Evolutionary conservation across 1,140 invertebrate genomes (phyloP), one percentile per base, ranked within the genome.

Genomic region (Cydia pomonella): DNA sequence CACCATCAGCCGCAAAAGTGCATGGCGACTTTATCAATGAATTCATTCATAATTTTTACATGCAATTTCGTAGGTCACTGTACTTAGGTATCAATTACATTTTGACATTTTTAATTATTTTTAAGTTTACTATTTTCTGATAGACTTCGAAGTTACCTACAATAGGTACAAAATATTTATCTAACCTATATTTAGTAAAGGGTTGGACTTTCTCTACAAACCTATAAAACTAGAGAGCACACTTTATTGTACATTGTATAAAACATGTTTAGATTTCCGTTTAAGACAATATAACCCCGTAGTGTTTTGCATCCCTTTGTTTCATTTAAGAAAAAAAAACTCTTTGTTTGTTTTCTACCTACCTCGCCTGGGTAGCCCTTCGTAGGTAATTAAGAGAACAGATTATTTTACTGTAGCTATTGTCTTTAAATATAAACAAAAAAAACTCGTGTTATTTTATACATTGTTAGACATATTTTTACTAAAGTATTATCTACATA

Each of bases 381-480:
- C 16, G 47, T n/a, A n/a, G 3, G 47, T 50, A 50, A n/a, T 18
- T 50, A 50, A 6, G 6, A 50, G 18, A 50, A 50, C 47, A 50
- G n/a, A 50, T 50, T 50, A n/a, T 18, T 50, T 50, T 50, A 50
- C 47, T 50, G 47, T 50, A 50, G 47, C 41, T 16, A 44, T 44
- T 44, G 41, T 44, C 10, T 44, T 44, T 44, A 44, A 13, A n/a
- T n/a, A n/a, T n/a, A n/a, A 13, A 9, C 41, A 0, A 38, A 44
- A 44, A 44, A 44, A 16, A 7, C 47, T 6, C 16, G n/a, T 50
- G 47, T 50, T 50, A 50, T 50, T 50, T n/a, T 47, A 18, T 18
- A 50, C 47, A 3, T n/a, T 50, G 6, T 50, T 6, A 50, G n/a
- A 18, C n/a, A 50, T 38, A 6, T n/a, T 7, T n/a, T n/a, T 50